A percentile compares a stretch with the other conserved stretches of the same genome.
Conservation (phyloP, 1,140 invertebrate genomes). For the Drosophila kepulauana region DNA sequence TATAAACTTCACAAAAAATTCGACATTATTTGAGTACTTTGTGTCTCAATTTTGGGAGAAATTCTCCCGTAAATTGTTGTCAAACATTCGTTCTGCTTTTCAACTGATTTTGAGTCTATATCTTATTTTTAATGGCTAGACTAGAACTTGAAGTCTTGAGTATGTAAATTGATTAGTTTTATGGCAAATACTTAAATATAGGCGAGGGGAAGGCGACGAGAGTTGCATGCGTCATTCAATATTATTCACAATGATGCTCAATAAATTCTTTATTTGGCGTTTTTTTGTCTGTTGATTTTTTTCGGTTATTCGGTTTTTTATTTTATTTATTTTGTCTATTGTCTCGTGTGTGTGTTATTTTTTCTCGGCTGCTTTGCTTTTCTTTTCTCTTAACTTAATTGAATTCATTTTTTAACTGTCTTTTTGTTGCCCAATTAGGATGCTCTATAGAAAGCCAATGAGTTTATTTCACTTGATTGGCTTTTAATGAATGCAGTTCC, state of each 20-base stretch:
- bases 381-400: conserved; percentile 60
- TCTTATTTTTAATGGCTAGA: background rate
- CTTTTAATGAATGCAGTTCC: conserved; percentile 71
- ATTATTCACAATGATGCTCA: conserved; percentile 28
- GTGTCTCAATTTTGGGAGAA: too few relatives aligned
- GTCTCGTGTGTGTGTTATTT: background rate
- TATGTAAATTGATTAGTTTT: conserved; percentile 45
- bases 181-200: background rate
- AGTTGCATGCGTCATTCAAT: conserved; percentile 33
- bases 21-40: too few relatives aligned
- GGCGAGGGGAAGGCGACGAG: background rate
- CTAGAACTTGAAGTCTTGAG: background rate
- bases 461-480: conserved; percentile 75
- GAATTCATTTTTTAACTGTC: conserved; percentile 74
- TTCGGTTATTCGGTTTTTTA: conserved; percentile 8
- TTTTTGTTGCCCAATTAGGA: conserved; percentile 76
- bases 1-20: too few relatives aligned
- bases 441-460: conserved; percentile 77
- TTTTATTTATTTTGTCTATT: conserved; percentile 14
- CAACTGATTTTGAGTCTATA: background rate
- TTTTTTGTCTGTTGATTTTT: background rate
- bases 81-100: conserved; percentile 12
- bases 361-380: conserved; percentile 24
- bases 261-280: conserved; percentile 13
- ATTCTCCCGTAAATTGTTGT: background rate